Percentiles rank a stretch among this genome's conserved stretches.
Conservation (phyloP, 1,140 invertebrate genomes). For the Calephelis nemesis region DNA sequence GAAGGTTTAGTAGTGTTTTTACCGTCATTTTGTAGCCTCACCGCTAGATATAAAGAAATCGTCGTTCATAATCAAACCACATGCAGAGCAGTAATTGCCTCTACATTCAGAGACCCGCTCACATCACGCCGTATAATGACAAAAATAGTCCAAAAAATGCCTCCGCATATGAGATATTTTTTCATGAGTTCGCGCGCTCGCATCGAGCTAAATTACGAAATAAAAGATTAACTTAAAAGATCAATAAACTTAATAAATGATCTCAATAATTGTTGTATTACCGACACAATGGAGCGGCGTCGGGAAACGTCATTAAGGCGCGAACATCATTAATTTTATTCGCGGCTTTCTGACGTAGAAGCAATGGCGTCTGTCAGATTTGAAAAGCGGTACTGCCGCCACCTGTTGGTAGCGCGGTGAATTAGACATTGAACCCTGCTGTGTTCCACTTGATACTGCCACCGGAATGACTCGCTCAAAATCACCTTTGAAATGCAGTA, state of each 20-base stretch:
- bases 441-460: slow-evolving; percentile 70
- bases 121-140: slow-evolving; percentile 78
- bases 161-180: slow-evolving; percentile 77
- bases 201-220: slow-evolving; percentile 77
- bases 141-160: slow-evolving; percentile 78
- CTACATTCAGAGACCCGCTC: slow-evolving; percentile 75
- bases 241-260: slow-evolving; percentile 80
- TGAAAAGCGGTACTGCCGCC: slow-evolving; percentile 71
- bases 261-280: slow-evolving; percentile 80
- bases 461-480: slow-evolving; percentile 70
- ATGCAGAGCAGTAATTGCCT: slow-evolving; percentile 78
- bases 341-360: slow-evolving; percentile 75
- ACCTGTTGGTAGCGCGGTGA: slow-evolving; percentile 77
- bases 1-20: slow-evolving; percentile 73
- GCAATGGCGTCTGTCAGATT: slow-evolving; percentile 77
- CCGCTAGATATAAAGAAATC: slow-evolving; percentile 73
- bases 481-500: slow-evolving; percentile 37
- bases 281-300: slow-evolving; percentile 77
- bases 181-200: slow-evolving; percentile 72
- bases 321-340: slow-evolving; percentile 79
- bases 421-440: slow-evolving; percentile 71
- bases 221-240: slow-evolving; percentile 80
- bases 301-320: slow-evolving; percentile 77
- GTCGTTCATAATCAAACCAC: slow-evolving; percentile 77
- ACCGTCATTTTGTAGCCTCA: slow-evolving; percentile 59